A percentile compares a stretch with the other conserved stretches of the same genome.
phyloP scores from a whole-genome alignment of 2,113 vertebrate genomes.

The Chaetops frenatus region DNA sequence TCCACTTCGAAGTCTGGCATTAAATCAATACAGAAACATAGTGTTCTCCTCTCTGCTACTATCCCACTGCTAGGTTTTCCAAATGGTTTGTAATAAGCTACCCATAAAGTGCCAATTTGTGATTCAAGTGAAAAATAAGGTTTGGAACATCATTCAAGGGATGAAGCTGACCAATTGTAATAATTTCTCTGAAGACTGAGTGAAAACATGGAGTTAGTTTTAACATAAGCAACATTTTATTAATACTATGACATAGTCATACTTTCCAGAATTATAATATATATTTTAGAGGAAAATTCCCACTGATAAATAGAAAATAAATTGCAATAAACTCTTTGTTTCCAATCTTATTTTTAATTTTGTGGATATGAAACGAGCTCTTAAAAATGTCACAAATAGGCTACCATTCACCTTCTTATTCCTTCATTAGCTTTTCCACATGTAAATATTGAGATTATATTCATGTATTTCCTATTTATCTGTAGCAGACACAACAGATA shows the following conservation, averaged over 20 bases:
- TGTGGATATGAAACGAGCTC: background rate
- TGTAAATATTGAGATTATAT: background rate
- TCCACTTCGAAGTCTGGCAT: constrained; percentile 46
- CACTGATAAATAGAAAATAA: background rate
- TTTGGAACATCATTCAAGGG: background rate
- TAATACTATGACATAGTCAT: background rate
- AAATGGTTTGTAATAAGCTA: constrained; percentile 32
- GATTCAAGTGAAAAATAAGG: constrained; percentile 34
- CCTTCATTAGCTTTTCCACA: background rate
- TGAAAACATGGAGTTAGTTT: background rate
- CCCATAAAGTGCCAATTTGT: constrained; percentile 28
- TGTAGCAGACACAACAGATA: background rate
- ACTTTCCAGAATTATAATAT: background rate
- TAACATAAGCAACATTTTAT: background rate
- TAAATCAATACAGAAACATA: constrained; percentile 39
- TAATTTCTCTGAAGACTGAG: background rate
- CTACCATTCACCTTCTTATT: background rate
- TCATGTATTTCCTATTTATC: background rate
- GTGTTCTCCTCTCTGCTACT: constrained; percentile 32
- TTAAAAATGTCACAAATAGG: background rate
- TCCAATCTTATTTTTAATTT: background rate
- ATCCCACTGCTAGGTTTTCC: constrained; percentile 20
- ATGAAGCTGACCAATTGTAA: background rate
- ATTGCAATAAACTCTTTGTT: background rate
- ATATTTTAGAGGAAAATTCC: background rate